These are phyloP conservation scores for Cheilosia soror DNA, from an alignment of 2,888 invertebrate species.

Conservation along the genomic window DNA sequence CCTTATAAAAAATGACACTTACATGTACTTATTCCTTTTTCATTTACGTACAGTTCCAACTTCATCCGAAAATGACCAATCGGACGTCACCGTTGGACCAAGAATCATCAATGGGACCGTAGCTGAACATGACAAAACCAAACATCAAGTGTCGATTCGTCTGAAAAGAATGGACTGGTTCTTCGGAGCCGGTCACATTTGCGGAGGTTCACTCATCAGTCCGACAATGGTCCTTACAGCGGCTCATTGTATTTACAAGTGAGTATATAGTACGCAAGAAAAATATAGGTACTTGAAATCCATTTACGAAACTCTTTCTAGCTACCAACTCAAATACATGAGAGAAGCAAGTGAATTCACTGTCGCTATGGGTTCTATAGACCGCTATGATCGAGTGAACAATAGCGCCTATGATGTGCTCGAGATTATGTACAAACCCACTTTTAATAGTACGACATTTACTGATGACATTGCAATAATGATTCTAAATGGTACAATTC, in stretches of 20 bases:
- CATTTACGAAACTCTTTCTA: neutral
- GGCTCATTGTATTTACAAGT: slow-evolving; percentile 78
- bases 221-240: slow-evolving; percentile 77
- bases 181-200: slow-evolving; percentile 81
- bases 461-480: slow-evolving; percentile 77
- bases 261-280: slow-evolving; percentile 35
- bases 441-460: slow-evolving; percentile 72
- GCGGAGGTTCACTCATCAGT: slow-evolving; percentile 80
- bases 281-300: too few relatives aligned
- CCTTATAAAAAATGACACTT: too few relatives aligned
- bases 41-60: neutral
- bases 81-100: neutral
- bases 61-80: neutral
- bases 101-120: slow-evolving; percentile 77
- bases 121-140: slow-evolving; percentile 76
- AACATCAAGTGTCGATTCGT: slow-evolving; percentile 80
- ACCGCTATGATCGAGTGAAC: slow-evolving; percentile 65
- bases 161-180: slow-evolving; percentile 77
- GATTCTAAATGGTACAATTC: slow-evolving; percentile 74
- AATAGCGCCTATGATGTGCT: slow-evolving; percentile 69
- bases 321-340: slow-evolving; percentile 38
- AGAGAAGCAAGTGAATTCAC: slow-evolving; percentile 72
- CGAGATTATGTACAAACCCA: slow-evolving; percentile 56
- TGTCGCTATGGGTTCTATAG: slow-evolving; percentile 77
- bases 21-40: too few relatives aligned